Percentiles rank a stretch among this genome's conserved stretches.
Evolutionary conservation across 30 jellyfish, hydroid and myxozoan species (phyloP).

Genomic region (Morbakka virulenta): DNA sequence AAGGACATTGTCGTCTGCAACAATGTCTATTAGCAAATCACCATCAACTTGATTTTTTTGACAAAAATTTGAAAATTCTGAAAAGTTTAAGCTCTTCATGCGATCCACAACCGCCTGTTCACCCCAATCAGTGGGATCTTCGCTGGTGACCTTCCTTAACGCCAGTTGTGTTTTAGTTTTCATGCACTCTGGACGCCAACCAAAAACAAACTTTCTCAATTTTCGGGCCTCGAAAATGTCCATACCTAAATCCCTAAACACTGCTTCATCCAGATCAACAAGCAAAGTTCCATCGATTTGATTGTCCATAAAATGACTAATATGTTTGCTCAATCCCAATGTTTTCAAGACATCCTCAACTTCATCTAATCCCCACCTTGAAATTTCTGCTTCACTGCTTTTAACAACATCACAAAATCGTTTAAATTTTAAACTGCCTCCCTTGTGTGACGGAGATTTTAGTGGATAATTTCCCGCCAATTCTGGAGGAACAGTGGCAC

Average conservation of each 20-base stretch:
- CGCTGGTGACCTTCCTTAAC: conserved; percentile 11
- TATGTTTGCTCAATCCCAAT: conserved; percentile 31
- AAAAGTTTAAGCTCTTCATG: conserved; percentile 50
- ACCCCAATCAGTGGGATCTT: conserved; percentile 75
- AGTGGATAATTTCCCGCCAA: conserved; percentile 89
- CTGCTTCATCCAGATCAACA: conserved; percentile 89
- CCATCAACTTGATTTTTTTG: conserved; percentile 81
- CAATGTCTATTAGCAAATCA: conserved; percentile 79
- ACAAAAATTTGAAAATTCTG: conserved; percentile 71
- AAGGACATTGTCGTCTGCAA: conserved; percentile 78
- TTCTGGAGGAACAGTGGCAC: conserved; percentile 81
- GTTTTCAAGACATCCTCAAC: conserved; percentile 39
- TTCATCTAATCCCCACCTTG: conserved; percentile 58
- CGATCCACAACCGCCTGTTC: conserved; percentile 72
- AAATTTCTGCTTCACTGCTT: conserved; percentile 66
- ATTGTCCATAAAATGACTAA: conserved; percentile 49
- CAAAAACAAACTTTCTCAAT: conserved; percentile 80
- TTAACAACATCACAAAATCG: conserved; percentile 66
- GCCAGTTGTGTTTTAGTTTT: conserved; percentile 3
- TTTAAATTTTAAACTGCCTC: conserved; percentile 29
- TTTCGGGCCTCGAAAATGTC: conserved; percentile 81
- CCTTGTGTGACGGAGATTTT: conserved; percentile 14
- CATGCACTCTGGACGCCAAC: conserved; percentile 88
- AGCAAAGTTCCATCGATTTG: conserved; percentile 88
- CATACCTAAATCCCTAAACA: conserved; percentile 79